phyloP scores from a whole-genome alignment of 2,797 vertebrate genomes.

The Okamejei kenojei region DNA sequence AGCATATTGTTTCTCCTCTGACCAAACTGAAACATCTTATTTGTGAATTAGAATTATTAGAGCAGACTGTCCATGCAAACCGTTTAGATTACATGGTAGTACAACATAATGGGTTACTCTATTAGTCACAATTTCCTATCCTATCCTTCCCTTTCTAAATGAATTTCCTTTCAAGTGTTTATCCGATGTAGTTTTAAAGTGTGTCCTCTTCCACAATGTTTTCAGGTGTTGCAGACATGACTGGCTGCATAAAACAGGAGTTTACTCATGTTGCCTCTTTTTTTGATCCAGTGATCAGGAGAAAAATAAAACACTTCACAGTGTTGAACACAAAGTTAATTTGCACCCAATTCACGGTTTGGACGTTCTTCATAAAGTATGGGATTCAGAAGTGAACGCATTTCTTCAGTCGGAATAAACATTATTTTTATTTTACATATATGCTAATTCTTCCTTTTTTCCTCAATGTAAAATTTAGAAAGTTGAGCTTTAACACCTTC shows the following conservation, averaged over 20 bases:
- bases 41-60: not conserved
- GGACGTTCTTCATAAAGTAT: not conserved
- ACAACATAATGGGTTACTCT: not conserved
- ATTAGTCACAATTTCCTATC: not conserved
- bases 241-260: not conserved
- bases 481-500: no score
- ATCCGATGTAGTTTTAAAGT: not conserved
- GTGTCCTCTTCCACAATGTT: not conserved
- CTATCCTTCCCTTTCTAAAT: not conserved
- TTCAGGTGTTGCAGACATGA: not conserved
- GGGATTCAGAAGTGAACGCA: not conserved
- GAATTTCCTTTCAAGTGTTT: not conserved
- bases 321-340: no score
- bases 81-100: not conserved
- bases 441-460: no score
- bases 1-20: not conserved
- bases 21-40: not conserved
- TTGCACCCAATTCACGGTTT: not conserved
- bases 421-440: no score
- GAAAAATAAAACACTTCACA: no score
- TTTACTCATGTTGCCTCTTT: not conserved
- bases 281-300: not conserved
- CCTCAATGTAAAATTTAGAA: no score
- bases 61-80: not conserved
- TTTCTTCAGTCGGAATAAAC: not conserved